Conservation (phyloP, 2,888 invertebrate species). For the Hydroisotoma schaefferi region DNA sequence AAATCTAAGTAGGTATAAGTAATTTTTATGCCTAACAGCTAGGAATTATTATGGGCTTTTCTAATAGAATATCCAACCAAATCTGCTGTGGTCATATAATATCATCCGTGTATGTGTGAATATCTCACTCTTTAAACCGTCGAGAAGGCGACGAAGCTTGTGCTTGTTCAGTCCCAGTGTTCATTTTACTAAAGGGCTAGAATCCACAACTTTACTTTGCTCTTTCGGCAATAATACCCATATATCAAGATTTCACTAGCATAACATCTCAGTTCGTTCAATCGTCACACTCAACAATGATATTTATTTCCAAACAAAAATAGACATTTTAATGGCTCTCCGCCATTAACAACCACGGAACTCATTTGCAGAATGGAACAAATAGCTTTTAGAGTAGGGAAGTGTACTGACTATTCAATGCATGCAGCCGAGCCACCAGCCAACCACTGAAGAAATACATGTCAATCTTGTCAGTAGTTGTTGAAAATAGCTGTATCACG, state of each 20-base stretch:
- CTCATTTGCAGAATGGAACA: no score
- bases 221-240: slow-evolving; percentile 1
- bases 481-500: no score
- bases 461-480: no score
- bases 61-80: not conserved
- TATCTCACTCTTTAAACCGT: not conserved
- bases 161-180: not conserved
- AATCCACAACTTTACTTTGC: not conserved
- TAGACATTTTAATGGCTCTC: slow-evolving; percentile 7
- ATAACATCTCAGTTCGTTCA: not conserved
- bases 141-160: not conserved
- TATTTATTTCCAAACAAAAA: slow-evolving; percentile 21
- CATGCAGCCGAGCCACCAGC: no score
- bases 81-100: not conserved
- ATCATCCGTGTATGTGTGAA: no score
- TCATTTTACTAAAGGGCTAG: not conserved
- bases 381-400: no score
- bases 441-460: no score
- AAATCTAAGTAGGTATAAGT: no score
- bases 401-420: no score
- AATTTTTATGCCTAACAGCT: no score
- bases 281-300: slow-evolving; percentile 15
- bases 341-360: not conserved
- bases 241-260: not conserved
- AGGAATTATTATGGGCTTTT: not conserved